These are phyloP conservation scores for Epinotia ramella DNA, from an alignment of 2,888 invertebrate genomes.

Conservation along the genomic window DNA sequence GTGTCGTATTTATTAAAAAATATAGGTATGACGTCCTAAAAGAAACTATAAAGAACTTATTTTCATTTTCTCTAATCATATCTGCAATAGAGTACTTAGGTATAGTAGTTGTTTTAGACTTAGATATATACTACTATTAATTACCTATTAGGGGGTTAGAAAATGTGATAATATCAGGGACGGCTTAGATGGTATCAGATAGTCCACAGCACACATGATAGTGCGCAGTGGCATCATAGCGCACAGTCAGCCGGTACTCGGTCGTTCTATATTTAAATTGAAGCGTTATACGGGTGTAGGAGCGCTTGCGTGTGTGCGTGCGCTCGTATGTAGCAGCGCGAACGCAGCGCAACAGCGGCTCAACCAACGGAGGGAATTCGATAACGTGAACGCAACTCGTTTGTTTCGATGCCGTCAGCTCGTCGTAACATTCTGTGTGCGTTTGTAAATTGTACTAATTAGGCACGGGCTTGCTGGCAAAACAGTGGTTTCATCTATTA, in stretches of 20 bases:
- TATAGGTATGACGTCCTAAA: no score
- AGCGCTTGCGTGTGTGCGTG: slow-evolving; percentile 61
- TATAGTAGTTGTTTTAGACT: no score
- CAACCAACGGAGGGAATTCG: slow-evolving; percentile 71
- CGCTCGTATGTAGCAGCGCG: slow-evolving; percentile 69
- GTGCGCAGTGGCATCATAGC: slow-evolving; percentile 51
- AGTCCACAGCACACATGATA: slow-evolving; percentile 47
- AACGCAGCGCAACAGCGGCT: slow-evolving; percentile 75
- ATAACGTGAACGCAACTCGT: slow-evolving; percentile 79
- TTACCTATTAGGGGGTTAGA: slow-evolving; percentile 12
- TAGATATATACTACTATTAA: no score
- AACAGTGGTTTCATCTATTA: slow-evolving; percentile 77
- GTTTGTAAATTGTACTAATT: slow-evolving; percentile 83
- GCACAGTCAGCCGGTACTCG: slow-evolving; percentile 45
- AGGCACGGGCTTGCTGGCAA: slow-evolving; percentile 77
- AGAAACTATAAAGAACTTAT: no score
- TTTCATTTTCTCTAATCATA: no score
- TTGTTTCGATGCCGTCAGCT: slow-evolving; percentile 80
- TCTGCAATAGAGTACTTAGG: no score
- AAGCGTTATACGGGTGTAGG: slow-evolving; percentile 34
- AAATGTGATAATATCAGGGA: slow-evolving; percentile 32
- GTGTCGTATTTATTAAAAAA: no score
- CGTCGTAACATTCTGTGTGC: slow-evolving; percentile 72
- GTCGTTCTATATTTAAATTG: slow-evolving; percentile 22
- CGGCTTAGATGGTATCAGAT: slow-evolving; percentile 23